These are phyloP conservation scores for Sinocyclocheilus maitianheensis DNA, from an alignment of 2,113 vertebrate species.

Conservation along the genomic window DNA sequence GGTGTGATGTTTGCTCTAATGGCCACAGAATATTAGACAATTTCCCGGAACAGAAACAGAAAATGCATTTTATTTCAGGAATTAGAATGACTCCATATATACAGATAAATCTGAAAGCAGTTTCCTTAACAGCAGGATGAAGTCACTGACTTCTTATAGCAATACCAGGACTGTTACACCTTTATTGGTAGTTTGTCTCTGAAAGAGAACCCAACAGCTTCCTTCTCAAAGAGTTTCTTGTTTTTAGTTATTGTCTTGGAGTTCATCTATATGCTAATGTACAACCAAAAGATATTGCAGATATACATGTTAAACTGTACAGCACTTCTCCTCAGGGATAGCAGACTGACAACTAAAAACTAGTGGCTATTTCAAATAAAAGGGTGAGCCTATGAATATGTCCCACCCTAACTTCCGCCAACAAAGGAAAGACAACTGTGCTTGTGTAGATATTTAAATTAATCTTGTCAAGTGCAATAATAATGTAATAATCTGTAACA, in stretches of 20 bases:
- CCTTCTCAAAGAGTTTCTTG: neutral
- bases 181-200: neutral
- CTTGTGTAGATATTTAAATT: neutral
- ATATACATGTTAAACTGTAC: neutral
- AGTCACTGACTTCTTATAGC: neutral
- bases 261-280: slow-evolving; percentile 8
- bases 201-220: neutral
- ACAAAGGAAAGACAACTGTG: neutral
- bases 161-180: neutral
- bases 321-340: neutral
- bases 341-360: neutral
- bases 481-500: neutral
- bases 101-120: neutral
- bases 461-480: neutral
- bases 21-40: neutral
- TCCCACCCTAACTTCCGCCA: neutral
- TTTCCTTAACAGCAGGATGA: neutral
- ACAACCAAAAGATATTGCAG: neutral
- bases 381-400: neutral
- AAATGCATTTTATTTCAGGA: neutral
- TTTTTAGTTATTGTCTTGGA: neutral
- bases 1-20: slow-evolving; percentile 3
- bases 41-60: neutral
- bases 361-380: neutral
- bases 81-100: neutral